Percentiles rank a stretch among this genome's conserved stretches.
These are phyloP conservation scores for Ageneiosus marmoratus DNA, from an alignment of 2,113 vertebrate genomes.

Conservation along the genomic window DNA sequence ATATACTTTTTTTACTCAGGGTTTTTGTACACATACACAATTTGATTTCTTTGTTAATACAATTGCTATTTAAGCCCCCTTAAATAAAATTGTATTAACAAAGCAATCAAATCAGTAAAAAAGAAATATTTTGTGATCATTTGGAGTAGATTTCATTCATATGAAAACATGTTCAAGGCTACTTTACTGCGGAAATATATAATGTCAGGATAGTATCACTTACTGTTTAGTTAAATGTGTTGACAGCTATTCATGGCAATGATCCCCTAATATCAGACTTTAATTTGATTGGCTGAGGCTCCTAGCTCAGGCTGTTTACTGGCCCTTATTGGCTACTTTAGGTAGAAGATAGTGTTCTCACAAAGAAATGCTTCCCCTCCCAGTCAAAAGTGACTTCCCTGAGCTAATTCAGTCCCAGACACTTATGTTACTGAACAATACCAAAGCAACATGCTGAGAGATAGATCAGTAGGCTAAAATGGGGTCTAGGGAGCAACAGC, in stretches of 20 bases:
- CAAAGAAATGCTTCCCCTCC: slow-evolving; percentile 4
- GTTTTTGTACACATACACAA: too few relatives aligned
- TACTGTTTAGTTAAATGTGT: neutral
- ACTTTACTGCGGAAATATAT: neutral
- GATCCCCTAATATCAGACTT: neutral
- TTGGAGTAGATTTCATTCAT: neutral
- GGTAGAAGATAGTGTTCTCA: neutral
- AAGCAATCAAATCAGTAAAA: too few relatives aligned
- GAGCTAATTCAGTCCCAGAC: slow-evolving; percentile 11
- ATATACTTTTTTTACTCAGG: too few relatives aligned
- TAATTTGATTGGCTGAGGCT: slow-evolving; percentile 45
- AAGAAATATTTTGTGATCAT: too few relatives aligned
- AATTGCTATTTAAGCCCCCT: too few relatives aligned
- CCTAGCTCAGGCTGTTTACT: slow-evolving; percentile 5
- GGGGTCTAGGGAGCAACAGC: slow-evolving; percentile 49
- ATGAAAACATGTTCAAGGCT: neutral
- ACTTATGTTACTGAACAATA: slow-evolving; percentile 69
- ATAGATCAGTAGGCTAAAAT: slow-evolving; percentile 51
- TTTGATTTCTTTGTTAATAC: too few relatives aligned
- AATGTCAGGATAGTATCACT: neutral
- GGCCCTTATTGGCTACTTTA: slow-evolving; percentile 42
- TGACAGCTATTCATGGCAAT: neutral
- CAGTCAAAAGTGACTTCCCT: too few relatives aligned
- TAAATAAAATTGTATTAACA: too few relatives aligned
- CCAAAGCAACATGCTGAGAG: too few relatives aligned